phyloP scores from a whole-genome alignment of 2,888 invertebrate species.

The Ctenicera cuprea region DNA sequence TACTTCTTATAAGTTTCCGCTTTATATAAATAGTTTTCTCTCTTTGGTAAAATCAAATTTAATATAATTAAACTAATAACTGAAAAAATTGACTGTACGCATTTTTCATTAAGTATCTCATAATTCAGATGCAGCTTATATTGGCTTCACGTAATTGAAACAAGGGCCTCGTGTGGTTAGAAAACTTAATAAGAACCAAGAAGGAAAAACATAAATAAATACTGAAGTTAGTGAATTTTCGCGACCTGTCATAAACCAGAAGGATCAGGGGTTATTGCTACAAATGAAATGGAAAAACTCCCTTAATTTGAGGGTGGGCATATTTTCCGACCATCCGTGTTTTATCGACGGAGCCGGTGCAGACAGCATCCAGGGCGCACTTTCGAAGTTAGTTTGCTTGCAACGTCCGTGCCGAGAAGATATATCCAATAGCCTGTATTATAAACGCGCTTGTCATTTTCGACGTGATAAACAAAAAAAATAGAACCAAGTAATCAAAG shows the following conservation, averaged over 20 bases:
- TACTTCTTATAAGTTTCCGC: too few relatives aligned
- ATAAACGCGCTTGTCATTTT: slow-evolving; percentile 28
- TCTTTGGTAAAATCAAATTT: too few relatives aligned
- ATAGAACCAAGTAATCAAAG: not conserved
- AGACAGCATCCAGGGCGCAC: slow-evolving; percentile 51
- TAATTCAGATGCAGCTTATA: not conserved
- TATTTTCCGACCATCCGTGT: slow-evolving; percentile 49
- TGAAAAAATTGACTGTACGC: too few relatives aligned
- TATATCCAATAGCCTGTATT: slow-evolving; percentile 20
- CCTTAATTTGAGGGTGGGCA: slow-evolving; percentile 39
- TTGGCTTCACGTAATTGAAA: not conserved
- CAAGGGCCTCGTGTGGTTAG: not conserved
- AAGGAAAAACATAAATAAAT: slow-evolving; percentile 23
- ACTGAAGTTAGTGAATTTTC: not conserved
- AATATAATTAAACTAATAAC: too few relatives aligned
- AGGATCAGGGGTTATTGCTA: slow-evolving; percentile 22
- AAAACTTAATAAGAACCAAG: slow-evolving; percentile 3
- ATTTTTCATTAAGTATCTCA: not conserved
- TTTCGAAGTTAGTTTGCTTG: slow-evolving; percentile 64
- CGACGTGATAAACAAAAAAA: not conserved
- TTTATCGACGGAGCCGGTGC: slow-evolving; percentile 51
- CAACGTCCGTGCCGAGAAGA: slow-evolving; percentile 61
- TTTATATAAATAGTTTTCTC: too few relatives aligned
- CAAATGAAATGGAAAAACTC: slow-evolving; percentile 51
- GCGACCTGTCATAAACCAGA: slow-evolving; percentile 13